Conservation (phyloP, 2,888 invertebrate genomes). For the Fragum sueziense region DNA sequence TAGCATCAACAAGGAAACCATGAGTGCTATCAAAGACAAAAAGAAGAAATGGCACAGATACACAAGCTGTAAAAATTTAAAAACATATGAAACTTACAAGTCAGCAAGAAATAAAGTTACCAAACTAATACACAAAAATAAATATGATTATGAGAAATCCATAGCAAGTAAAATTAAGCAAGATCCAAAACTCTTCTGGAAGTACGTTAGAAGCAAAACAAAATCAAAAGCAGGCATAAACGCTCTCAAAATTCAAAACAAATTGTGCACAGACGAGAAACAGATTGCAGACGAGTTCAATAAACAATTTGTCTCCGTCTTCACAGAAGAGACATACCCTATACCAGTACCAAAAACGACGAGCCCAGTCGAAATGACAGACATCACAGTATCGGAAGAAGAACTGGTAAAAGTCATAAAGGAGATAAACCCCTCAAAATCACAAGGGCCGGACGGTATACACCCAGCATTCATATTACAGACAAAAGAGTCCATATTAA, state of each 20-base stretch:
- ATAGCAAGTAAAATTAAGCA: neutral
- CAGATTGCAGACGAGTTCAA: neutral
- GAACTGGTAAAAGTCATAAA: neutral
- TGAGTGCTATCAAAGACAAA: too few species aligned
- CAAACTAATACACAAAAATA: too few species aligned
- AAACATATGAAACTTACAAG: too few species aligned
- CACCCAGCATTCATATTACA: too few species aligned
- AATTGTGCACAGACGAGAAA: neutral
- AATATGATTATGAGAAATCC: too few species aligned
- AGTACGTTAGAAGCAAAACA: neutral
- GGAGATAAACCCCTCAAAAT: neutral
- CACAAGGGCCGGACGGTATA: neutral
- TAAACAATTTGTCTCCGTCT: neutral
- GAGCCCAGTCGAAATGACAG: neutral
- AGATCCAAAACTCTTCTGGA: neutral
- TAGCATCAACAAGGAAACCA: too few species aligned
- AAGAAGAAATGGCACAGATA: too few species aligned
- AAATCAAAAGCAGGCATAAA: neutral
- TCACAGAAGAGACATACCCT: neutral
- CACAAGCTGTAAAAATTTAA: too few species aligned
- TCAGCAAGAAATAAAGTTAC: too few species aligned
- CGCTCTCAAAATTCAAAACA: neutral
- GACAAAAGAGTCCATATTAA: too few species aligned
- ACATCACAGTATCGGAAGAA: neutral
- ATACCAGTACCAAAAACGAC: neutral